phyloP scores from a whole-genome alignment of 2,797 vertebrate species.

The Artibeus lituratus region DNA sequence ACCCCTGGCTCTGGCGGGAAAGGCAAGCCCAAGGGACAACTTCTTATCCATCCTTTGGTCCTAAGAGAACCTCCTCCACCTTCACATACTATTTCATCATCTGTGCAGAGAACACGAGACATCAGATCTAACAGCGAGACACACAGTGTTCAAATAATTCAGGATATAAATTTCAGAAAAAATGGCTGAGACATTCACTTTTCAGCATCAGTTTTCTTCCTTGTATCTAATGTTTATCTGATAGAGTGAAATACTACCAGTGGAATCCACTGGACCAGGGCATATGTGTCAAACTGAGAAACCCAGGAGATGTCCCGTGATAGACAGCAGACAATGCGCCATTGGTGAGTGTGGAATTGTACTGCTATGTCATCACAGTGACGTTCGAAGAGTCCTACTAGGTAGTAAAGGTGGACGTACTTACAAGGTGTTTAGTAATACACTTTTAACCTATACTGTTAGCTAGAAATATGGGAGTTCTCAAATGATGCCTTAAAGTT shows the following conservation, averaged over 20 bases:
- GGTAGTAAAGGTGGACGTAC: not conserved
- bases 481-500: not conserved
- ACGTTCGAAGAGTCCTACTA: not conserved
- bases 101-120: not conserved
- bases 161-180: not conserved
- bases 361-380: not conserved
- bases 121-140: not conserved
- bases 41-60: not conserved
- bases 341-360: not conserved
- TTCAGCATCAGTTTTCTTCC: not conserved
- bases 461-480: not conserved
- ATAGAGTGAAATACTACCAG: not conserved
- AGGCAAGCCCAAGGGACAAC: not conserved
- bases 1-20: not conserved
- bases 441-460: not conserved
- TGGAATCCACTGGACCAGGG: not conserved
- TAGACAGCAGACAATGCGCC: not conserved
- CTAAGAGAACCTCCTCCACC: not conserved
- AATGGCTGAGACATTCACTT: not conserved
- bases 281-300: not conserved
- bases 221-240: not conserved
- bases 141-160: not conserved
- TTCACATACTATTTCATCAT: not conserved
- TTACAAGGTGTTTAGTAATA: not conserved
- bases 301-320: not conserved